A percentile compares a stretch with the other conserved stretches of the same genome.
Evolutionary conservation across 30 jellyfish, hydroid and myxozoan species (phyloP).

Genomic region (Aurelia sp.): DNA sequence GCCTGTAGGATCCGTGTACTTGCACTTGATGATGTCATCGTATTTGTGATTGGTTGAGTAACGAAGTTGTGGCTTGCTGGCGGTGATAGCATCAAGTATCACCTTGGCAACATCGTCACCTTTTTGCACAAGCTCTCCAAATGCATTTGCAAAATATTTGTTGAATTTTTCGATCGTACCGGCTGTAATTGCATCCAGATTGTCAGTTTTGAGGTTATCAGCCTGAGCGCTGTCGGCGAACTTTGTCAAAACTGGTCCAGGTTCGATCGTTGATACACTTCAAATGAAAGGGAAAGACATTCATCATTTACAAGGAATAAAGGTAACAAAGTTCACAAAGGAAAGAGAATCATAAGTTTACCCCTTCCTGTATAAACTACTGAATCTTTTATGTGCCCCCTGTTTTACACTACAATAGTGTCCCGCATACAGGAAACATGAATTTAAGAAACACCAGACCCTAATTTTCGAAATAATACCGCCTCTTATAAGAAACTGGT

Average conservation of each 20-base stretch:
- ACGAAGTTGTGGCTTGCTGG: conserved; percentile 14
- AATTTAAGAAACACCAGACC: too few relatives aligned
- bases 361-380: too few relatives aligned
- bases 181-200: neutral
- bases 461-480: too few relatives aligned
- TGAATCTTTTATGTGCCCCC: too few relatives aligned
- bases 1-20: neutral
- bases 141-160: neutral
- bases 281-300: neutral
- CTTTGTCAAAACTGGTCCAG: conserved; percentile 53
- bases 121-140: neutral
- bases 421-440: too few relatives aligned
- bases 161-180: conserved; percentile 5
- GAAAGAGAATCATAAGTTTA: too few relatives aligned
- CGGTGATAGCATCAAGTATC: conserved; percentile 13
- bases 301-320: too few relatives aligned
- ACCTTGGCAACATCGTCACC: conserved; percentile 15
- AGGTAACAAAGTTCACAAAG: too few relatives aligned
- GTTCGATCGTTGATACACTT: conserved; percentile 47
- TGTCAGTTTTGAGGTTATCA: neutral
- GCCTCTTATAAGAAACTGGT: too few relatives aligned
- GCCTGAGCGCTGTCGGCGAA: conserved; percentile 10
- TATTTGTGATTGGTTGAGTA: conserved; percentile 3
- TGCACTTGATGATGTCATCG: conserved; percentile 4
- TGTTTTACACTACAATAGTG: too few relatives aligned